These are phyloP conservation scores for Rotaria macrura DNA, from an alignment of 2,888 invertebrate species.

Conservation along the genomic window DNA sequence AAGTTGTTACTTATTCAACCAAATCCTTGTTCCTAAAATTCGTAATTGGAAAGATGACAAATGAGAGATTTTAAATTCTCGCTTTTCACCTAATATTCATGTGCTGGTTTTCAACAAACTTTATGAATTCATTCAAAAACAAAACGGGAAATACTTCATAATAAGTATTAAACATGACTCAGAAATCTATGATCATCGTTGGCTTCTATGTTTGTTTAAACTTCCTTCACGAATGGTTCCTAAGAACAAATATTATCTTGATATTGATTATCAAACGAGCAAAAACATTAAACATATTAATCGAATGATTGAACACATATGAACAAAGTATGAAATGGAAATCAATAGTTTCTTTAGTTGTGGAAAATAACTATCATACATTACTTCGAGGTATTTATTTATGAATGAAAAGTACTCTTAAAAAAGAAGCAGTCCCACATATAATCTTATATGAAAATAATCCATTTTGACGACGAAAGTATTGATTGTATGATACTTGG, in stretches of 20 bases:
- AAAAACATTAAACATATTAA: not conserved
- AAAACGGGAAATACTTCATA: too few species aligned
- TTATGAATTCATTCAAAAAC: too few species aligned
- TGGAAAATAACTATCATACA: not conserved
- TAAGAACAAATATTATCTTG: not conserved
- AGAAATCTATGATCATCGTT: too few species aligned
- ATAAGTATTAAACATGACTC: too few species aligned
- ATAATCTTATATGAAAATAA: not conserved
- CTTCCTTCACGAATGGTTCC: too few species aligned
- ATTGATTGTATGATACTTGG: not conserved
- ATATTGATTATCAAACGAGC: not conserved
- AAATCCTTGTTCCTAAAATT: too few species aligned
- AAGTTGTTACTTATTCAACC: too few species aligned
- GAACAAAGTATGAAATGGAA: not conserved
- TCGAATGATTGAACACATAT: not conserved
- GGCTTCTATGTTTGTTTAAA: too few species aligned
- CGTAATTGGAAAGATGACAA: too few species aligned
- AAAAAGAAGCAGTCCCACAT: not conserved
- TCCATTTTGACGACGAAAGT: not conserved
- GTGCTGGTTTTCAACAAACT: too few species aligned
- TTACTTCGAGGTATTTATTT: not conserved
- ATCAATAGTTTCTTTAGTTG: not conserved
- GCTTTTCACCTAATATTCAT: too few species aligned
- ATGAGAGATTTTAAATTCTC: too few species aligned
- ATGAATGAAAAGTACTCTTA: not conserved